phyloP scores from a whole-genome alignment of 2,888 invertebrate species.

The Thelaira solivaga region DNA sequence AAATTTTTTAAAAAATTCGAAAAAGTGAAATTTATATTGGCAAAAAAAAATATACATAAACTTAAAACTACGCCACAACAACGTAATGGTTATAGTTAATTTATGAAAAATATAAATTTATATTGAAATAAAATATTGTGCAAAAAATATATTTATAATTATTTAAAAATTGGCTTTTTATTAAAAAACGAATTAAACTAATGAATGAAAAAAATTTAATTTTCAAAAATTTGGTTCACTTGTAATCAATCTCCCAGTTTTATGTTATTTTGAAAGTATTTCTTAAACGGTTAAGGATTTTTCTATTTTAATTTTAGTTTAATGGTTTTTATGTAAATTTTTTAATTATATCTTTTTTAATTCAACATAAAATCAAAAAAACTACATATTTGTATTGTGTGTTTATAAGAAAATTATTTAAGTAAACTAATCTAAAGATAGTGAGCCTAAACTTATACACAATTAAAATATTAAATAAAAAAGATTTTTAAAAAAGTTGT shows the following conservation, averaged over 20 bases:
- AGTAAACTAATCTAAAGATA: constrained; percentile 49
- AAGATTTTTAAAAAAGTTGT: constrained; percentile 33
- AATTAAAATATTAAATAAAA: constrained; percentile 54
- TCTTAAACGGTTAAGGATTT: constrained; percentile 9
- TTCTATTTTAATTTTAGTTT: constrained; percentile 26
- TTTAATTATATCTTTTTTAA: constrained; percentile 7
- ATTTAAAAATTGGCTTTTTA: constrained; percentile 37
- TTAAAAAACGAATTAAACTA: neutral
- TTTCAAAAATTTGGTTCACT: neutral
- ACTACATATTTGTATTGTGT: constrained; percentile 49
- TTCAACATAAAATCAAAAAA: constrained; percentile 42
- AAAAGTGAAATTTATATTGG: constrained; percentile 20
- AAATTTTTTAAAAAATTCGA: neutral
- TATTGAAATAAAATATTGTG: constrained; percentile 35
- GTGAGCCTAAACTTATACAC: constrained; percentile 60
- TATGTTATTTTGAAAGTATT: neutral
- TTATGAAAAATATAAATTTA: constrained; percentile 39
- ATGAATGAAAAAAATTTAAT: neutral
- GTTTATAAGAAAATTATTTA: constrained; percentile 52
- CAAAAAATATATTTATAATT: constrained; percentile 37
- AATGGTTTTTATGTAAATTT: constrained; percentile 3
- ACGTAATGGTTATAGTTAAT: constrained; percentile 48
- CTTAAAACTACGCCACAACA: constrained; percentile 17
- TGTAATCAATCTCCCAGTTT: neutral
- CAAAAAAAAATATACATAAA: constrained; percentile 20